A percentile compares a stretch with the other conserved stretches of the same genome.
phyloP scores from a whole-genome alignment of 2,888 invertebrate species.

The Chymomyza amoena region DNA sequence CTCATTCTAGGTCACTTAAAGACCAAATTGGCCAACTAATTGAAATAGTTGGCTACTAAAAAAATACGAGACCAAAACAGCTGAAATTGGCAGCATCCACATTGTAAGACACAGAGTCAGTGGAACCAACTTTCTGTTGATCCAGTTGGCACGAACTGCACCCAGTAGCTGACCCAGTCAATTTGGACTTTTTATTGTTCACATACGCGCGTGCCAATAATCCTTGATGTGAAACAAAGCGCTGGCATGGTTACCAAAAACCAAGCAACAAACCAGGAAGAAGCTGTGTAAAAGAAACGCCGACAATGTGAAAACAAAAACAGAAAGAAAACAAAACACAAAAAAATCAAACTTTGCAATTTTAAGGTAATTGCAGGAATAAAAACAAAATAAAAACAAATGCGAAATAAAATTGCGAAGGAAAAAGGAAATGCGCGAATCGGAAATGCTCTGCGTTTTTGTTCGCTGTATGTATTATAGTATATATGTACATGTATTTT shows the following conservation, averaged over 20 bases:
- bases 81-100: background rate
- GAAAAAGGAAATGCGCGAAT: background rate
- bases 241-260: background rate
- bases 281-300: background rate
- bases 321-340: background rate
- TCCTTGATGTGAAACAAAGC: background rate
- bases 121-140: background rate
- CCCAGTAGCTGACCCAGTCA: background rate
- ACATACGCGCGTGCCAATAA: slow-evolving; percentile 3
- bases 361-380: slow-evolving; percentile 1
- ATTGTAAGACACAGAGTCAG: background rate
- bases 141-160: too few relatives aligned
- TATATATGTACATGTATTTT: too few relatives aligned
- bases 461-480: background rate
- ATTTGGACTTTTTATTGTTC: background rate
- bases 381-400: background rate
- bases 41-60: background rate
- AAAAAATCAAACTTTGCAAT: background rate
- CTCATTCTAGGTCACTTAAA: slow-evolving; percentile 48
- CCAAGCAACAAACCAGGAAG: background rate
- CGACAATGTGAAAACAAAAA: background rate
- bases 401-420: background rate
- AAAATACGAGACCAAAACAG: background rate
- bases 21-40: slow-evolving; percentile 14
- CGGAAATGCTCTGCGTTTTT: background rate